phyloP scores from a whole-genome alignment of 2,888 invertebrate species.

The Epiblema foenella region DNA sequence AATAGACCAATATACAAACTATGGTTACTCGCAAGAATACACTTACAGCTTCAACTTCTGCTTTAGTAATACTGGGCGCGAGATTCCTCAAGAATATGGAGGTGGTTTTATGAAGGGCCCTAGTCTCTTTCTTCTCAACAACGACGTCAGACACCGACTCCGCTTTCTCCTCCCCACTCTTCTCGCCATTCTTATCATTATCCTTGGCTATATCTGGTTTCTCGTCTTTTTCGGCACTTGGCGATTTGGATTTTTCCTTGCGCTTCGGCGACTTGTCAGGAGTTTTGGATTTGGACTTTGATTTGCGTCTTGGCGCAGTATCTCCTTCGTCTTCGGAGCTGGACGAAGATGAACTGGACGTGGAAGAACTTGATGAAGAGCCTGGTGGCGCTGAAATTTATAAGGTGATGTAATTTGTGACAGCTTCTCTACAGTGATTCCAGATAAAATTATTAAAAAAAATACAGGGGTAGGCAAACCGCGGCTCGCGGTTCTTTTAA shows the following conservation, averaged over 20 bases:
- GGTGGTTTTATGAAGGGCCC: constrained; percentile 96
- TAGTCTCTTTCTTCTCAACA: constrained; percentile 81
- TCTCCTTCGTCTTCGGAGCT: constrained; percentile 82
- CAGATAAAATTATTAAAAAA: too few relatives aligned
- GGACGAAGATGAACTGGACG: constrained; percentile 81
- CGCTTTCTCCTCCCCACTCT: constrained; percentile 76
- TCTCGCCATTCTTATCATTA: constrained; percentile 67
- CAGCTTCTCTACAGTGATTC: background rate
- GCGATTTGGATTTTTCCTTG: constrained; percentile 69
- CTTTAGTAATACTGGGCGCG: constrained; percentile 97
- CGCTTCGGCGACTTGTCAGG: constrained; percentile 72
- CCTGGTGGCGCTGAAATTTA: constrained; percentile 73
- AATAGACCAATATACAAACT: too few relatives aligned
- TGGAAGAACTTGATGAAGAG: constrained; percentile 81
- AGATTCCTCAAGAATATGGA: constrained; percentile 98
- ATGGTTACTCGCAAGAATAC: background rate
- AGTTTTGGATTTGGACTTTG: constrained; percentile 75
- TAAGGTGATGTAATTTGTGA: background rate
- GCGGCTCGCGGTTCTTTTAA: too few relatives aligned
- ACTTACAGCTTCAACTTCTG: constrained; percentile 97
- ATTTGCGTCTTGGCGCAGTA: constrained; percentile 66
- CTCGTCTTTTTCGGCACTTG: constrained; percentile 62
- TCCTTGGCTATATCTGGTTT: constrained; percentile 62
- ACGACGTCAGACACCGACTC: constrained; percentile 81
- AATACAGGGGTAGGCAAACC: too few relatives aligned